Evolutionary conservation across 1,140 invertebrate genomes (phyloP), one percentile per base, ranked within the genome.

Genomic region (Neotoxoptera formosana): DNA sequence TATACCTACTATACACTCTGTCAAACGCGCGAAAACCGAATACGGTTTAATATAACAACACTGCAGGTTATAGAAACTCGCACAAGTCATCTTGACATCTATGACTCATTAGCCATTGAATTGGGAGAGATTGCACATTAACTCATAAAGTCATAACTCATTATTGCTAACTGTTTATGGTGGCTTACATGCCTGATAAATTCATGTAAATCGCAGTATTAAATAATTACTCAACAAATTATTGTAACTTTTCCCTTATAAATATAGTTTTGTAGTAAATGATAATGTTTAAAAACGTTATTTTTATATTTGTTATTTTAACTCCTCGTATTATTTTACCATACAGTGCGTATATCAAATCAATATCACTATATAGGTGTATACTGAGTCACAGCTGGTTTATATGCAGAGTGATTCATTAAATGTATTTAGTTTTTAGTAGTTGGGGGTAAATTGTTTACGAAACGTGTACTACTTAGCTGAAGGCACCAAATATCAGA

Each of bases 101-200:
- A 48, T 87, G 86, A 87, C 86, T 87, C 86, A 87, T 87, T 41
- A 41, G 41, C 41, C 41, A 41, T 41, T 51, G 48, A 87, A 48
- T n/a, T n/a, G 14, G 14, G 17, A 87, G 30, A 87, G 45, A 87
- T 47, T 87, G 45, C 25, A n/a, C 45, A 48, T n/a, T n/a, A n/a
- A n/a, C 47, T 41, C 20, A 81, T 34, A n/a, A 34, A 41, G 30
- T 56, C 56, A 56, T 56, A 56, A 25, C 56, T 25, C 14, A 76
- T n/a, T 76, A 76, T 76, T 76, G n/a, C n/a, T 76, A 76, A 76
- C 14, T 76, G 30, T 76, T 67, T 76, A 76, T 76, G 34, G 17
- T 83, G 36, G 81, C 7, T 83, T 20, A 83, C 36, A 41, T 21
- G 41, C 81, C 36, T 84, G 21, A 4, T 84, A 11, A 84, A 84